Conservation (phyloP, 2,888 invertebrate genomes). For the Lepas anatifera region DNA sequence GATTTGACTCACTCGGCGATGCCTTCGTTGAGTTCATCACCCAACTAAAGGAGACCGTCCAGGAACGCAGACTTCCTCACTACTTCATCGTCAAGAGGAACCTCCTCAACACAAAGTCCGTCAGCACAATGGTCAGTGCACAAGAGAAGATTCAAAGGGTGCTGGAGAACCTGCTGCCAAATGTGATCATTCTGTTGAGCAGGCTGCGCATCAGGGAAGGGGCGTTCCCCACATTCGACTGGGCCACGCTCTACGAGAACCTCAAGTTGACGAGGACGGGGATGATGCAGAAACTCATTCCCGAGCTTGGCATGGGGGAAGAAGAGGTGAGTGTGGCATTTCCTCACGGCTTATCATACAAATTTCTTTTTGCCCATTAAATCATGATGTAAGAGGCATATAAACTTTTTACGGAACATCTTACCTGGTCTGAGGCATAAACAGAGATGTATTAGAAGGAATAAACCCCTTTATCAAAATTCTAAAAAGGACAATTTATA, state of each 20-base stretch:
- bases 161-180: conserved; percentile 49
- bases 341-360: too few relatives aligned
- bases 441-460: too few relatives aligned
- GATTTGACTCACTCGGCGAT: conserved; percentile 57
- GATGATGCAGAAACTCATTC: not conserved
- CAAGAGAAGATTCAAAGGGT: conserved; percentile 55
- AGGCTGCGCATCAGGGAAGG: conserved; percentile 5
- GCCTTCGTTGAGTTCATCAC: conserved; percentile 49
- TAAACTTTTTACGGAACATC: too few relatives aligned
- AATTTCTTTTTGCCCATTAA: too few relatives aligned
- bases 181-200: conserved; percentile 14
- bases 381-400: too few relatives aligned
- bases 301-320: not conserved
- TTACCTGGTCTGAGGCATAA: too few relatives aligned
- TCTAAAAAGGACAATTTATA: too few relatives aligned
- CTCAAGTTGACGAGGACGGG: not conserved
- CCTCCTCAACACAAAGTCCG: conserved; percentile 50
- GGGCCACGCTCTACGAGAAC: conserved; percentile 16
- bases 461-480: too few relatives aligned
- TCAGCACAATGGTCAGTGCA: conserved; percentile 42
- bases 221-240: conserved; percentile 16
- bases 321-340: too few relatives aligned
- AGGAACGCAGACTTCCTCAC: conserved; percentile 49
- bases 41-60: conserved; percentile 49
- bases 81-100: conserved; percentile 62